Percentiles rank a stretch among this genome's conserved stretches.
Conservation (phyloP, 2,888 invertebrate species). For the Gari tellinella region DNA sequence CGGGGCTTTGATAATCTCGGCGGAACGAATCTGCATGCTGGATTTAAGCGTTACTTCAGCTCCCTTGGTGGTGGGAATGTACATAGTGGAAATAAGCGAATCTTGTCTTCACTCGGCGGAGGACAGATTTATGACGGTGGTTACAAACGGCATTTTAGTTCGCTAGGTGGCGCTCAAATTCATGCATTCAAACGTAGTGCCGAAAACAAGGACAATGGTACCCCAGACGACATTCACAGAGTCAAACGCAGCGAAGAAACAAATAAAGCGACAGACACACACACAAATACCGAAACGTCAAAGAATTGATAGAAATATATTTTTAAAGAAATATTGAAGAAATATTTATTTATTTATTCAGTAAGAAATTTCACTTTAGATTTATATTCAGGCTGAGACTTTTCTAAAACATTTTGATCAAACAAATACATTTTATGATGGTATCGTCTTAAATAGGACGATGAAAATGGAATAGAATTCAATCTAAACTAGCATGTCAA, state of each 20-base stretch:
- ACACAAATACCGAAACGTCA: too few relatives aligned
- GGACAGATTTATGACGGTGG: slow-evolving; percentile 30
- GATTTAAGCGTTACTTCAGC: slow-evolving; percentile 34
- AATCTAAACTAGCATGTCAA: too few relatives aligned
- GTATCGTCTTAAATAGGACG: too few relatives aligned
- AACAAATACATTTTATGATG: too few relatives aligned
- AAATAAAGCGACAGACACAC: too few relatives aligned
- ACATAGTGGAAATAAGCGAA: slow-evolving; percentile 37
- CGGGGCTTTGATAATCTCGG: slow-evolving; percentile 35
- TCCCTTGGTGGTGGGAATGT: slow-evolving; percentile 43
- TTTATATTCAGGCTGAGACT: too few relatives aligned
- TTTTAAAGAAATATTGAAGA: too few relatives aligned
- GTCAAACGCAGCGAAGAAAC: slow-evolving; percentile 35
- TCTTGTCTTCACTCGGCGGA: slow-evolving; percentile 43
- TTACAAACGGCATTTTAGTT: slow-evolving; percentile 40
- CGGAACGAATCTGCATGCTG: slow-evolving; percentile 18
- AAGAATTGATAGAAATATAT: too few relatives aligned
- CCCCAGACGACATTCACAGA: slow-evolving; percentile 36
- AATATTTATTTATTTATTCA: too few relatives aligned
- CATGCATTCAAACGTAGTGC: slow-evolving; percentile 25
- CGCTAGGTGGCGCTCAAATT: slow-evolving; percentile 44
- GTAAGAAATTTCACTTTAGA: too few relatives aligned
- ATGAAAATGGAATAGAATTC: too few relatives aligned
- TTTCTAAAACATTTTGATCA: too few relatives aligned
- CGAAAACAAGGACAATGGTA: slow-evolving; percentile 23